Conservation (phyloP, 1,140 invertebrate species). For the Drosophila leontia region DNA sequence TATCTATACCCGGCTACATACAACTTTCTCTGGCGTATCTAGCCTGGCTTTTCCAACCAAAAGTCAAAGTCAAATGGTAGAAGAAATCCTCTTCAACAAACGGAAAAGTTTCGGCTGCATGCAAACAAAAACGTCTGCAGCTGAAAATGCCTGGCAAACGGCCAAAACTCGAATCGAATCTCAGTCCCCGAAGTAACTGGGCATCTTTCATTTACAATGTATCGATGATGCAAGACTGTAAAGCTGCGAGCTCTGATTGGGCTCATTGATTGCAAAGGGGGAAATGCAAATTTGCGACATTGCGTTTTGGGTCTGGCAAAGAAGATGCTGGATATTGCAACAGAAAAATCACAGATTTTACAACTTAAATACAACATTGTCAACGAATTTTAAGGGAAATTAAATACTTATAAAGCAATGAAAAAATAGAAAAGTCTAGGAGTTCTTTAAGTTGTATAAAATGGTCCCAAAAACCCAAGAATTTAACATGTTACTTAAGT, state of each 20-base stretch:
- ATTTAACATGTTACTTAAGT: neutral
- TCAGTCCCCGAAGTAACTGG: conserved; percentile 1
- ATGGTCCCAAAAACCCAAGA: neutral
- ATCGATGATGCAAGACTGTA: conserved; percentile 44
- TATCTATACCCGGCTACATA: conserved; percentile 12
- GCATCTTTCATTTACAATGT: conserved; percentile 37
- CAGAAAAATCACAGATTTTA: neutral
- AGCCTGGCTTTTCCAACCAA: conserved; percentile 37
- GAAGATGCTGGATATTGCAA: neutral
- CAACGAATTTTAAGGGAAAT: neutral
- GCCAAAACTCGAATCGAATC: conserved; percentile 22
- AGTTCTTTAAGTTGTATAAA: neutral
- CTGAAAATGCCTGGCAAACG: conserved; percentile 31
- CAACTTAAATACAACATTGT: neutral
- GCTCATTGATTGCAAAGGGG: conserved; percentile 32
- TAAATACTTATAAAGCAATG: neutral
- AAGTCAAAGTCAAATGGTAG: conserved; percentile 59
- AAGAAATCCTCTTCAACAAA: conserved; percentile 39
- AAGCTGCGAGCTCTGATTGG: conserved; percentile 33
- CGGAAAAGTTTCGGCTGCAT: conserved; percentile 33
- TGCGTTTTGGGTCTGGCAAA: conserved; percentile 3
- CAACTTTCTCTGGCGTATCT: conserved; percentile 29
- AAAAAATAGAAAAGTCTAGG: too few species aligned
- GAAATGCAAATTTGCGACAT: conserved; percentile 30
- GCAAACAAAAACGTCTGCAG: conserved; percentile 31